Evolutionary conservation across 1,140 invertebrate genomes (phyloP).

Genomic region (Trinorchestia longiramus): DNA sequence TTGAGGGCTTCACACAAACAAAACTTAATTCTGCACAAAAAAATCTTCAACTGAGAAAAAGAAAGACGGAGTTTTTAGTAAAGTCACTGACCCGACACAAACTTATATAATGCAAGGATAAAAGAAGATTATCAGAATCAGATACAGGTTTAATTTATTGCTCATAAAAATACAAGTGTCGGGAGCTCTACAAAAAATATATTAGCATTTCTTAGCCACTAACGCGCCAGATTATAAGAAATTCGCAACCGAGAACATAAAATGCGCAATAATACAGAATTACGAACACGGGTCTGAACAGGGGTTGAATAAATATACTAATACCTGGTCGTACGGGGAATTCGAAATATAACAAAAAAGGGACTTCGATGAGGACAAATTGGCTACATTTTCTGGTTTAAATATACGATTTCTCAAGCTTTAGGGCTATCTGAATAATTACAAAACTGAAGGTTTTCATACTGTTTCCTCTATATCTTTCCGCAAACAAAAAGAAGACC

Average conservation of each 20-base stretch:
- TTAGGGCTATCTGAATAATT: not conserved
- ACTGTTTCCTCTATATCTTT: not conserved
- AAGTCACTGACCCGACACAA: too few relatives aligned
- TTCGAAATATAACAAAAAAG: not conserved
- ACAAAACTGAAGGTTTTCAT: not conserved
- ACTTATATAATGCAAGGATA: too few relatives aligned
- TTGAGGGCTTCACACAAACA: too few relatives aligned
- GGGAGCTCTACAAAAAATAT: constrained; percentile 45
- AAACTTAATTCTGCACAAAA: too few relatives aligned
- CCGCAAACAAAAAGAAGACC: not conserved
- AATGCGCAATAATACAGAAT: constrained; percentile 12
- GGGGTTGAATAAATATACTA: not conserved
- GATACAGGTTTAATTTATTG: constrained; percentile 36
- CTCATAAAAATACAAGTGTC: constrained; percentile 43
- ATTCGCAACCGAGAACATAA: not conserved
- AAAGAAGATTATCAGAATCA: not conserved
- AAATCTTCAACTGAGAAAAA: too few relatives aligned
- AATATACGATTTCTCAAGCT: not conserved
- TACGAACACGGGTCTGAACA: not conserved
- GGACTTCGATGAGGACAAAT: not conserved
- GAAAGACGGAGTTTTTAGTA: too few relatives aligned
- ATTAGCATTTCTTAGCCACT: constrained; percentile 38
- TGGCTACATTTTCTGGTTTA: not conserved
- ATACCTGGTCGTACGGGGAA: not conserved
- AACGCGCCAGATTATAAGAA: constrained; percentile 27